phyloP scores from a whole-genome alignment of 2,888 invertebrate species.

The Alviniconcha strummeri region DNA sequence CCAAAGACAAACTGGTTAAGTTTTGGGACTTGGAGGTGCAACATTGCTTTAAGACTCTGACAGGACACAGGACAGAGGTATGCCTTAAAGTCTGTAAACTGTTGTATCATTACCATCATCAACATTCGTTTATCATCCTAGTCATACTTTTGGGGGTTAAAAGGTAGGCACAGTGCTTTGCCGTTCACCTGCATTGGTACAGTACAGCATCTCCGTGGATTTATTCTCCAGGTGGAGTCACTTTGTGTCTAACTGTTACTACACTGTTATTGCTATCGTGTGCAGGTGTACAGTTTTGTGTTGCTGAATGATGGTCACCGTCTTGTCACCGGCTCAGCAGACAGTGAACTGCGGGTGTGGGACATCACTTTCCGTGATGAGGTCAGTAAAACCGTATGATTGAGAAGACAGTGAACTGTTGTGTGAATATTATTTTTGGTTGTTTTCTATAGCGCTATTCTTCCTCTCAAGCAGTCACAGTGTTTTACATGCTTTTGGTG shows the following conservation, averaged over 20 bases:
- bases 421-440: neutral
- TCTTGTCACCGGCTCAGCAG: constrained; percentile 91
- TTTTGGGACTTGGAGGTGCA: constrained; percentile 98
- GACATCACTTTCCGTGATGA: constrained; percentile 76
- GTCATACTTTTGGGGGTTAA: no score
- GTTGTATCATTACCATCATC: neutral
- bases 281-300: constrained; percentile 88
- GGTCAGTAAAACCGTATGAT: constrained; percentile 24
- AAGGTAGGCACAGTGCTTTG: no score
- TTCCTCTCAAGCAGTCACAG: neutral
- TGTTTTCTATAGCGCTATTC: neutral
- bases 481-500: no score
- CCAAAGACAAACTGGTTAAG: constrained; percentile 95
- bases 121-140: no score
- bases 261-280: constrained; percentile 41
- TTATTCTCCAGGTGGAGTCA: no score
- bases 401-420: neutral
- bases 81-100: neutral
- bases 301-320: constrained; percentile 86
- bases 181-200: no score
- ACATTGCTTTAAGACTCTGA: constrained; percentile 95
- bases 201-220: no score
- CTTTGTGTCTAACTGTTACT: neutral
- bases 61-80: constrained; percentile 82
- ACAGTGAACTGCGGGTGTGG: constrained; percentile 90